Percentiles rank a stretch among this genome's conserved stretches.
These are phyloP conservation scores for Sipha maydis DNA, from an alignment of 2,888 invertebrate species.

Conservation along the genomic window DNA sequence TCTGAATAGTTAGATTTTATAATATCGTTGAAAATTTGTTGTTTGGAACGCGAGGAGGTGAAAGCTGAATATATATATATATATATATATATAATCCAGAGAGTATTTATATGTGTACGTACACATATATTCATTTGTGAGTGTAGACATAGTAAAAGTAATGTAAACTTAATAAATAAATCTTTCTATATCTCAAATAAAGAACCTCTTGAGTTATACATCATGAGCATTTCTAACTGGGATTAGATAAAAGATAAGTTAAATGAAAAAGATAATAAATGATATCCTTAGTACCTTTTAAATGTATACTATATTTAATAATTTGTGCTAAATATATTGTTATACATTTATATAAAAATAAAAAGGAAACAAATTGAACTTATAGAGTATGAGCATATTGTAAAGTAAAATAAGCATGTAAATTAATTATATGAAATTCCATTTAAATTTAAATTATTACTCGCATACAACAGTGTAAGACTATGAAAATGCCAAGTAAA, in stretches of 20 bases:
- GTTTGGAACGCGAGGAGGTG: slow-evolving; percentile 9
- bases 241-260: slow-evolving; percentile 50
- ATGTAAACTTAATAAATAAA: slow-evolving; percentile 46
- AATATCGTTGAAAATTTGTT: slow-evolving; percentile 35
- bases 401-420: not conserved
- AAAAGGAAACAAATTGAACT: not conserved
- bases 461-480: not conserved
- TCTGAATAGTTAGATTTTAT: slow-evolving; percentile 43
- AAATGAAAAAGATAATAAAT: slow-evolving; percentile 53
- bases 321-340: not conserved
- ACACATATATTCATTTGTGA: too few species aligned
- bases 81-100: not conserved
- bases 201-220: slow-evolving; percentile 20
- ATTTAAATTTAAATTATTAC: not conserved
- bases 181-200: slow-evolving; percentile 46
- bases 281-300: not conserved
- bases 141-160: not conserved
- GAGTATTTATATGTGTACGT: too few species aligned
- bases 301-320: not conserved
- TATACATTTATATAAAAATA: not conserved
- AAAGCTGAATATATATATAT: not conserved
- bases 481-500: not conserved
- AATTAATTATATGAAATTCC: not conserved
- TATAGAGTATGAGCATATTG: not conserved
- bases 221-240: slow-evolving; percentile 4